phyloP scores from a whole-genome alignment of 2,113 vertebrate genomes.

The Apodemus sylvaticus region DNA sequence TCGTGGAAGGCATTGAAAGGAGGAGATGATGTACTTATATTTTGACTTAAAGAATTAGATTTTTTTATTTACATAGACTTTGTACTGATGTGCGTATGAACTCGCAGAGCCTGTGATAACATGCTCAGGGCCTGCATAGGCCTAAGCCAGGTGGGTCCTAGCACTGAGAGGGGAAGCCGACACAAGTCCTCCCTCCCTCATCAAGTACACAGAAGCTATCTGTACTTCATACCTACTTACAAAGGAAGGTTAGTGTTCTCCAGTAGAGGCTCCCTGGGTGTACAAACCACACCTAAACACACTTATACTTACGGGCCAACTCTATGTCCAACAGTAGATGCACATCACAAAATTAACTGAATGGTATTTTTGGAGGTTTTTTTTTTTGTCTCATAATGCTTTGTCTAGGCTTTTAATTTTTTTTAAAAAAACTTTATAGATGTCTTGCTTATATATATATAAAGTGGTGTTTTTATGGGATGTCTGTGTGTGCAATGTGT shows the following conservation, averaged over 20 bases:
- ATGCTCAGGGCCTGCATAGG: neutral
- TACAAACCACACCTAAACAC: neutral
- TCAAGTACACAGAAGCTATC: neutral
- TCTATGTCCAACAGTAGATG: neutral
- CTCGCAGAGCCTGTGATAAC: neutral
- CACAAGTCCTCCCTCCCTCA: neutral
- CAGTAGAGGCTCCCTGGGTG: neutral
- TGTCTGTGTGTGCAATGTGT: neutral
- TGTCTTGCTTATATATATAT: neutral
- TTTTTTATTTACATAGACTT: too few relatives aligned
- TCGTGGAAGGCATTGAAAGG: neutral
- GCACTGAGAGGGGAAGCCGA: neutral
- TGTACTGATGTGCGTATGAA: neutral
- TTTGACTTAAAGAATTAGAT: neutral
- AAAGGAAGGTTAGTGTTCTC: neutral
- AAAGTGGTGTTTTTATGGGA: neutral
- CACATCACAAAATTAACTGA: neutral
- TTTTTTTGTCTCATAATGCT: neutral
- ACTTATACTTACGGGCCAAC: neutral
- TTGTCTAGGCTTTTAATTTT: neutral
- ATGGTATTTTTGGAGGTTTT: neutral
- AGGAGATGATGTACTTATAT: neutral
- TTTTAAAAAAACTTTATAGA: neutral
- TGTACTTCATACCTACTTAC: neutral
- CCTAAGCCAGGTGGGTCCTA: neutral